Base-by-base conservation (phyloP, 92 coral and sea anemone species). In the Porites rus region DNA sequence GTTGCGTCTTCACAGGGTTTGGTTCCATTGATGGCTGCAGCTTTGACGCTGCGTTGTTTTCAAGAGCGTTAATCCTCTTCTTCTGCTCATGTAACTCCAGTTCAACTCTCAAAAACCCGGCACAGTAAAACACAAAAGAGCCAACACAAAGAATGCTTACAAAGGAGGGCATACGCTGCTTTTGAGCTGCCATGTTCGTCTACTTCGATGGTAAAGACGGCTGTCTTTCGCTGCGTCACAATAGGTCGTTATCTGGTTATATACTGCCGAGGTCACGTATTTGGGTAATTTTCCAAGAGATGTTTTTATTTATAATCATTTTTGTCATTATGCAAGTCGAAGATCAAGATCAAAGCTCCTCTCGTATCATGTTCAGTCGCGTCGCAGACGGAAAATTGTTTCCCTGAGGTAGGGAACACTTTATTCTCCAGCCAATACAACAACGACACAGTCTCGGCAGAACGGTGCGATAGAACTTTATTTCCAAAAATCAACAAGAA, bases 51-150 rank as follows among this genome's bases (percentile, higher is more conserved):
- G 31, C 63, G 43, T 51, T 43, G 38, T 20, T 21, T 54, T 74
- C 77, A 51, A 74, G 62, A 53, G 77, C 63, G 52, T 52, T 52
- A 17, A 74, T 51, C 21, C 43, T 74, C 1, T 52, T 53, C 63
- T 74, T 74, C 31, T 74, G 64, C 18, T n/a, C 77, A 38, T 4
- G 10, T 13, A 74, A 52, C 77, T 74, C 62, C 8, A 74, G 12
- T 74, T 74, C 77, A 5, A 74, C 64, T 54, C 63, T 74, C 62
- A 74, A 21, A 74, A 74, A 74, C 3, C 77, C 77, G 11, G 46
- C 77, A 10, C 77, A 52, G n/a, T 74, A 74, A 4, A 74, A 19
- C 8, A 51, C 46, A 19, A 74, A 51, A 7, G 77, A 74, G 16
- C 51, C 2, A 19, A 74, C 43, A 19, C 62, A 74, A 19, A 74